Evolutionary conservation across 2,797 vertebrate genomes (phyloP).

Genomic region (Sparus aurata): DNA sequence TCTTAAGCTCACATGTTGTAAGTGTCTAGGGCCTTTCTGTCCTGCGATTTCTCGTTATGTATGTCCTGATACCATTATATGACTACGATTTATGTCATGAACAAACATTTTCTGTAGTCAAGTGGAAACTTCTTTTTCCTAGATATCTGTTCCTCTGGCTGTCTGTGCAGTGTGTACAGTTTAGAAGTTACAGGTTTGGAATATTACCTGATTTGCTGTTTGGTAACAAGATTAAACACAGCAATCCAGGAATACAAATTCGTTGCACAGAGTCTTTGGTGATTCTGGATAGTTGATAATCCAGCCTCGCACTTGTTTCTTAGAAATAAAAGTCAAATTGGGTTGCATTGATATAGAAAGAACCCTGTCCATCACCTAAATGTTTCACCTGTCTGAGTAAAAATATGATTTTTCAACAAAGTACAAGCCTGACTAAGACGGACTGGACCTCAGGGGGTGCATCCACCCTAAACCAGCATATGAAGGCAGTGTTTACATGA

Average conservation of each 20-base stretch:
- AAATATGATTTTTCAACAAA: not conserved
- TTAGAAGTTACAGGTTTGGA: not conserved
- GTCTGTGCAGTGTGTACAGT: not conserved
- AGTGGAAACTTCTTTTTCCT: not conserved
- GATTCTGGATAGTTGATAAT: not conserved
- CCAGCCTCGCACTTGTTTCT: not conserved
- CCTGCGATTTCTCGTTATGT: not conserved
- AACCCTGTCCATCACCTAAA: not conserved
- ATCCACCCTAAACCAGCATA: constrained; percentile 23
- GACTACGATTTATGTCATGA: not conserved
- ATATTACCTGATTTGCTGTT: not conserved
- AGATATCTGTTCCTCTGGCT: not conserved
- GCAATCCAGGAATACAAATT: not conserved
- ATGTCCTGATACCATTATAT: not conserved
- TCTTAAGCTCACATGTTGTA: too few species aligned
- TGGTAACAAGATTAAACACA: not conserved
- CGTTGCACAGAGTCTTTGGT: not conserved
- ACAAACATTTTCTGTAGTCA: not conserved
- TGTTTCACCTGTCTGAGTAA: not conserved
- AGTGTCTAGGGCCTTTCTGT: not conserved
- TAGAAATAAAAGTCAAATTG: not conserved
- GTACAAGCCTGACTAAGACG: not conserved
- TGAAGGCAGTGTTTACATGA: constrained; percentile 45
- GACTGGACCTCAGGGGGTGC: not conserved
- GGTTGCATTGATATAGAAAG: not conserved